Conservation (phyloP, 1,140 invertebrate genomes). For the Pogonus chalceus region DNA sequence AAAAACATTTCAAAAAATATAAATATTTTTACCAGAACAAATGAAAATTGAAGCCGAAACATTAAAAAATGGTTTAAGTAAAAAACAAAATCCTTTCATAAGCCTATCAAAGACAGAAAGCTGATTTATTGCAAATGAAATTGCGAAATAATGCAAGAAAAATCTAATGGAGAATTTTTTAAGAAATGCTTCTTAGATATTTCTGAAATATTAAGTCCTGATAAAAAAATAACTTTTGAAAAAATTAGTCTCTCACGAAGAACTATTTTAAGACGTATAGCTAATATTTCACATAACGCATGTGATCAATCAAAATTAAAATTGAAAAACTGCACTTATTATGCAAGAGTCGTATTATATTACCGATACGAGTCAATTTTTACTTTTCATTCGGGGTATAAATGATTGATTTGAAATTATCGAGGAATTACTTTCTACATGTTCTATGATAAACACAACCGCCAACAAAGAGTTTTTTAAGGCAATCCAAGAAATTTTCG, state of each 20-base stretch:
- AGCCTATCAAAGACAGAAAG: too few species aligned
- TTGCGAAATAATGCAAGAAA: background rate
- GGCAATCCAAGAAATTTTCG: background rate
- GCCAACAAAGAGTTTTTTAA: background rate
- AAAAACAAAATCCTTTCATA: background rate
- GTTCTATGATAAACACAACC: background rate
- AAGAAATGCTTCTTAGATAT: background rate
- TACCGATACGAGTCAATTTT: too few species aligned
- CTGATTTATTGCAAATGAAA: background rate
- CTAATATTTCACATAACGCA: background rate
- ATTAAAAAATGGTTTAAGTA: too few species aligned
- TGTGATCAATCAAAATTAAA: background rate
- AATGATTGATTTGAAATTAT: background rate
- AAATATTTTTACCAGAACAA: too few species aligned
- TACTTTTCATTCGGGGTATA: background rate
- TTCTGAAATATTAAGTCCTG: background rate
- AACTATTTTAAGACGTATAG: too few species aligned
- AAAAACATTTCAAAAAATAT: background rate
- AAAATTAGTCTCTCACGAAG: too few species aligned
- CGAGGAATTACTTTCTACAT: background rate
- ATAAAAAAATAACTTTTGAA: too few species aligned
- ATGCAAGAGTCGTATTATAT: too few species aligned
- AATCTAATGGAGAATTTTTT: background rate
- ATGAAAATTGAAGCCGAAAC: too few species aligned
- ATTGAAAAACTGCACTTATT: background rate